Percentiles rank a stretch among this genome's conserved stretches.
These are phyloP conservation scores for Morone chrysops DNA, from an alignment of 2,113 vertebrate species.

Conservation along the genomic window DNA sequence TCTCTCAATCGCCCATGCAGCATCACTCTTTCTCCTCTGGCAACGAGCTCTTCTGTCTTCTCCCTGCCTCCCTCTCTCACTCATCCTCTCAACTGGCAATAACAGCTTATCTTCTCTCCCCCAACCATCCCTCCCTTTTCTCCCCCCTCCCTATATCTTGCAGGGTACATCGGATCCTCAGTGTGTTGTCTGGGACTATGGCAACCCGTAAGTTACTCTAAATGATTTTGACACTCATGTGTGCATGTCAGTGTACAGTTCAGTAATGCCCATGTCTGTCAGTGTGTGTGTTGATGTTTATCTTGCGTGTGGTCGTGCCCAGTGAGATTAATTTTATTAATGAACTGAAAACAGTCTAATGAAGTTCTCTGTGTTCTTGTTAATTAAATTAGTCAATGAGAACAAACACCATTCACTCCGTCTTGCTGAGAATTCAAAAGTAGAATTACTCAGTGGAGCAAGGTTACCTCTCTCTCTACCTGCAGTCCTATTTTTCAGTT, in stretches of 20 bases:
- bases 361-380: constrained; percentile 65
- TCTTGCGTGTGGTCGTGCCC: constrained; percentile 33
- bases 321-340: constrained; percentile 67
- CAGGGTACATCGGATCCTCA: constrained; percentile 96
- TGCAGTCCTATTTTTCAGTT: background rate
- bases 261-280: background rate
- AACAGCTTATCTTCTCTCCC: constrained; percentile 61
- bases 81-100: constrained; percentile 67
- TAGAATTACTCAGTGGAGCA: constrained; percentile 27
- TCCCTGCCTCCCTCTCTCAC: constrained; percentile 45
- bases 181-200: constrained; percentile 96
- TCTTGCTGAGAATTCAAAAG: constrained; percentile 56
- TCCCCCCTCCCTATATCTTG: constrained; percentile 53
- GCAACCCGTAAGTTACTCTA: constrained; percentile 90
- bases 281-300: constrained; percentile 41
- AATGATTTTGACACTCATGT: constrained; percentile 40
- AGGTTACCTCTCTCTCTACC: constrained; percentile 1
- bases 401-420: constrained; percentile 58
- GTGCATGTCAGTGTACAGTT: constrained; percentile 17
- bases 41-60: constrained; percentile 64
- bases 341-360: constrained; percentile 67
- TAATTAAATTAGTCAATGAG: constrained; percentile 74
- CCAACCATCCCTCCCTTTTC: background rate
- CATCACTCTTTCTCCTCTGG: constrained; percentile 74
- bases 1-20: constrained; percentile 66